Conservation (phyloP, 2,113 vertebrate species). For the Excalfactoria chinensis region DNA sequence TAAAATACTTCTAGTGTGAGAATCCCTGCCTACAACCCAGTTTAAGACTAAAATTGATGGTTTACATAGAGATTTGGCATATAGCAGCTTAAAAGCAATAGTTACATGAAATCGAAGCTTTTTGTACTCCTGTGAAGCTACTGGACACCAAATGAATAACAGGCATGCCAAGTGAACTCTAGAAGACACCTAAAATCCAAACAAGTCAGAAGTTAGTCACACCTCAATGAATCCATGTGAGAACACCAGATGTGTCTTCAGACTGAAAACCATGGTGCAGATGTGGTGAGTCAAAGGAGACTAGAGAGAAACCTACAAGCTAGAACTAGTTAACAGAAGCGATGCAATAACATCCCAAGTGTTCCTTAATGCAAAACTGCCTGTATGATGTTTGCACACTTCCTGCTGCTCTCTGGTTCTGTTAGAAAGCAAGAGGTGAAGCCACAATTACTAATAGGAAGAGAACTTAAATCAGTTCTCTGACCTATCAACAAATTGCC, state of each 20-base stretch:
- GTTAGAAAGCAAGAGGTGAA: not conserved
- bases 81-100: not conserved
- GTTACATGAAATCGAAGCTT: not conserved
- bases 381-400: not conserved
- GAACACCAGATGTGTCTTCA: conserved; percentile 2
- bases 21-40: not conserved
- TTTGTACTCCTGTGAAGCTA: not conserved
- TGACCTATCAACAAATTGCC: not conserved
- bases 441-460: not conserved
- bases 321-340: not conserved
- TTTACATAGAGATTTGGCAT: not conserved
- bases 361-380: not conserved
- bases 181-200: not conserved
- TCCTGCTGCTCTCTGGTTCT: not conserved
- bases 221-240: not conserved
- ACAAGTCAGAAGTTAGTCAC: not conserved
- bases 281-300: not conserved
- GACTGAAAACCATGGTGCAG: not conserved
- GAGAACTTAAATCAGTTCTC: not conserved
- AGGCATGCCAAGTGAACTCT: not conserved
- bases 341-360: not conserved
- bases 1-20: not conserved
- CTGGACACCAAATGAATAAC: not conserved
- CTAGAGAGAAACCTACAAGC: not conserved
- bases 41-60: not conserved